These are phyloP conservation scores for Octodonta nipae DNA, from an alignment of 2,888 invertebrate genomes.

Conservation along the genomic window DNA sequence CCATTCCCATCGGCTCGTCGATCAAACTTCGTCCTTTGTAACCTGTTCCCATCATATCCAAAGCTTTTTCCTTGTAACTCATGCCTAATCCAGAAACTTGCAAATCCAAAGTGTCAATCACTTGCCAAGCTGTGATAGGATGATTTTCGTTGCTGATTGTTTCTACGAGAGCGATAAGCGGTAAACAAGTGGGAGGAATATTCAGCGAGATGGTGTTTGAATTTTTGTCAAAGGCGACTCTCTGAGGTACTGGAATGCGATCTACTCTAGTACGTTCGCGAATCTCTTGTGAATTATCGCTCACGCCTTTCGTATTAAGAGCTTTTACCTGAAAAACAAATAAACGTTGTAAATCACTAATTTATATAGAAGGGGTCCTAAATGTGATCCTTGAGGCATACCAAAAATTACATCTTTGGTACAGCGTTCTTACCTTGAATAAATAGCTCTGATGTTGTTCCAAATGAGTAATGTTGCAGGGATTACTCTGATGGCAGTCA, in stretches of 20 bases:
- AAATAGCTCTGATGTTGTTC: conserved; percentile 78
- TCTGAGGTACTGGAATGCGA: conserved; percentile 64
- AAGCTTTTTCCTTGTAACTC: conserved; percentile 55
- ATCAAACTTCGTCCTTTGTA: conserved; percentile 40
- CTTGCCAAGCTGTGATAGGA: conserved; percentile 49
- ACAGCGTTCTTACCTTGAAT: conserved; percentile 68
- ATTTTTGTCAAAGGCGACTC: conserved; percentile 71
- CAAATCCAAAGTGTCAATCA: conserved; percentile 58
- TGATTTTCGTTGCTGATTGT: conserved; percentile 47
- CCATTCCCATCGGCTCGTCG: conserved; percentile 42
- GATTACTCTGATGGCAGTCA: conserved; percentile 73
- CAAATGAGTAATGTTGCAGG: conserved; percentile 74
- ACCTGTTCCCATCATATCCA: conserved; percentile 42
- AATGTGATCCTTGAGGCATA: no score
- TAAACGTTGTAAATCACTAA: no score
- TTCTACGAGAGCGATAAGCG: conserved; percentile 64
- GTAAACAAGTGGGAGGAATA: conserved; percentile 64
- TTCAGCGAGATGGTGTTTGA: conserved; percentile 64
- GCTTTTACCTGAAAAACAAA: conserved; percentile 54
- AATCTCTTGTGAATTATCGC: conserved; percentile 76
- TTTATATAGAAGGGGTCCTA: no score
- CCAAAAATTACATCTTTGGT: no score
- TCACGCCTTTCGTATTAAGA: conserved; percentile 74
- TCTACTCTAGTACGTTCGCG: conserved; percentile 72
- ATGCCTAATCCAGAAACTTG: conserved; percentile 57